Percentiles rank a stretch among this genome's conserved stretches.
Conservation (phyloP, 2,113 vertebrate genomes). For the Perca schrenkii region DNA sequence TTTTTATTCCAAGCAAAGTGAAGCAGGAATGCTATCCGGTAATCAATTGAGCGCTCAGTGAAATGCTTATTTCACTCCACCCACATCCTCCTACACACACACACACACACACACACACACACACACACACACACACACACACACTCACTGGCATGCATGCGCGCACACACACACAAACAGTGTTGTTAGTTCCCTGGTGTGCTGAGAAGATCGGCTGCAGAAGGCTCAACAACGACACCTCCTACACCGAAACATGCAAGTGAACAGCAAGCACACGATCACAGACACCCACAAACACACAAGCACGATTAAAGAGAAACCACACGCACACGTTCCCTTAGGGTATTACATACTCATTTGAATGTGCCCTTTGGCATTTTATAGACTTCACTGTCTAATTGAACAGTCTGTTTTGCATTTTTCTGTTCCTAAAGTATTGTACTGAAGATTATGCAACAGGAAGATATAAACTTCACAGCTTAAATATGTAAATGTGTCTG, state of each 20-base stretch:
- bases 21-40: slow-evolving; percentile 38
- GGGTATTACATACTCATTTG: slow-evolving; percentile 13
- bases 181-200: slow-evolving; percentile 53
- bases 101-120: slow-evolving; percentile 46
- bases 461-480: neutral
- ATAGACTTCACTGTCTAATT: slow-evolving; percentile 25
- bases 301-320: slow-evolving; percentile 12
- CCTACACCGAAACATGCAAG: slow-evolving; percentile 76
- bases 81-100: slow-evolving; percentile 72
- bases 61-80: slow-evolving; percentile 72
- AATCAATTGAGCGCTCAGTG: slow-evolving; percentile 56
- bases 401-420: slow-evolving; percentile 1
- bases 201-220: slow-evolving; percentile 70
- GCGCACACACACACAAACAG: slow-evolving; percentile 19
- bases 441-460: slow-evolving; percentile 2
- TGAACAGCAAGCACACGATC: slow-evolving; percentile 65
- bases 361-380: slow-evolving; percentile 42
- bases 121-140: slow-evolving; percentile 27
- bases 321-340: neutral
- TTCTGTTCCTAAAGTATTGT: neutral
- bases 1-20: slow-evolving; percentile 29
- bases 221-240: slow-evolving; percentile 79
- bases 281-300: slow-evolving; percentile 52
- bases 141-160: neutral
- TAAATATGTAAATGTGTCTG: neutral